Percentiles rank a stretch among this genome's conserved stretches.
phyloP scores from a whole-genome alignment of 1,140 invertebrate genomes.

The Lepidotrigona ventralis region DNA sequence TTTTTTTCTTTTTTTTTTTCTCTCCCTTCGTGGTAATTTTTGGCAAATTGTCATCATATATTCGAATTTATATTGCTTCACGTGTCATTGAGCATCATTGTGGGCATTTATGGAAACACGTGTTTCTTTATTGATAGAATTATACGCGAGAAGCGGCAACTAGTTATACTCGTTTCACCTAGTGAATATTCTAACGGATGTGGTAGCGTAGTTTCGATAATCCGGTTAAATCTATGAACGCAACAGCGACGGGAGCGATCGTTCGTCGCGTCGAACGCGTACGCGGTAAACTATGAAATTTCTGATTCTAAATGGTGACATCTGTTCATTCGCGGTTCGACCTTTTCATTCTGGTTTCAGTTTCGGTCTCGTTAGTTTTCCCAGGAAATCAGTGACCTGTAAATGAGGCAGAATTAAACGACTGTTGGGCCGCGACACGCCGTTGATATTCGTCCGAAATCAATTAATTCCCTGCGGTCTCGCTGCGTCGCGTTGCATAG shows the following conservation, averaged over 20 bases:
- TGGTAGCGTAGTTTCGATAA: no score
- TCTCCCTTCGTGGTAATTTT: no score
- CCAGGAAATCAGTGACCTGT: background rate
- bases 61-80: no score
- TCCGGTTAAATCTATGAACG: no score
- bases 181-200: no score
- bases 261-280: background rate
- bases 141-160: no score
- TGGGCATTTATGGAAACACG: no score
- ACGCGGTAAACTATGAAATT: background rate
- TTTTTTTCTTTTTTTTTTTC: no score
- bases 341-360: background rate
- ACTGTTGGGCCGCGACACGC: background rate
- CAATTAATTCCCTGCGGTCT: slow-evolving; percentile 23
- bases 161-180: no score
- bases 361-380: slow-evolving; percentile 12
- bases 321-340: background rate
- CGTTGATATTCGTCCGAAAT: slow-evolving; percentile 29
- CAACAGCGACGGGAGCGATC: background rate
- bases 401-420: slow-evolving; percentile 19
- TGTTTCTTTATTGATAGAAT: no score
- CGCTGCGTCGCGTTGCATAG: background rate
- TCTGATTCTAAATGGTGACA: background rate
- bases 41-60: no score
- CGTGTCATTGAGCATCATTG: no score